Evolutionary conservation across 1,140 invertebrate species (phyloP), one percentile per base, ranked within the genome.

Genomic region (Campoletis sonorensis): DNA sequence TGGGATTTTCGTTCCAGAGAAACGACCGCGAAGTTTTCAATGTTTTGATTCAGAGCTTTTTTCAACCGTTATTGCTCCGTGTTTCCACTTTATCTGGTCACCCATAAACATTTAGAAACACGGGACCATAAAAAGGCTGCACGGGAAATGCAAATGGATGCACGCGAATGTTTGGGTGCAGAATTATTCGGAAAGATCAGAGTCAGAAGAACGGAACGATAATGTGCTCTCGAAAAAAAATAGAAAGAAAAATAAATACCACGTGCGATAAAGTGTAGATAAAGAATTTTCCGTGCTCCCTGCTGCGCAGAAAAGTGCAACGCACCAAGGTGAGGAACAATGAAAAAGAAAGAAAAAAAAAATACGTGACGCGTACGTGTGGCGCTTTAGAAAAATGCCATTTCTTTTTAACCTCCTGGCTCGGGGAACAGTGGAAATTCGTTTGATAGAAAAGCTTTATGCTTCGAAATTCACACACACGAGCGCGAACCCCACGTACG

Each of bases 131-230:
- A 61, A 61, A 61, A 61, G 16, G 10, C 2, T 10, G 27, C 4
- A 18, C 5, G 4, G 18, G 18, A 71, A 30, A n/a, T 71, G 30
- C 30, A 33, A 33, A 71, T 33, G 30, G 27, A 7, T 3, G 18
- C 68, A 30, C 30, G n/a, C 4, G 11, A 71, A 33, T 64, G 54
- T 1, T 51, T 18, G 49, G 40, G 58, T 40, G 30, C 76, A 37
- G 61, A 77, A 77, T 58, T 18, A 77, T 77, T 40, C 75, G 75
- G 51, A 77, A 30, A 33, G 61, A 61, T 58, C n/a, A 54, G 75
- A 61, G 30, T 67, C 13, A 33, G 4, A 58, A 64, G 11, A 64
- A 30, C 16, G n/a, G 67, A 58, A 79, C 30, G 76, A 64, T n/a
- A 61, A 21, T 1, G 7, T 61, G 58, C 21, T n/a, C 18, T 21